Evolutionary conservation across 2,113 vertebrate species (phyloP), one percentile per base, ranked within the genome.

Genomic region (Gambusia holbrooki): DNA sequence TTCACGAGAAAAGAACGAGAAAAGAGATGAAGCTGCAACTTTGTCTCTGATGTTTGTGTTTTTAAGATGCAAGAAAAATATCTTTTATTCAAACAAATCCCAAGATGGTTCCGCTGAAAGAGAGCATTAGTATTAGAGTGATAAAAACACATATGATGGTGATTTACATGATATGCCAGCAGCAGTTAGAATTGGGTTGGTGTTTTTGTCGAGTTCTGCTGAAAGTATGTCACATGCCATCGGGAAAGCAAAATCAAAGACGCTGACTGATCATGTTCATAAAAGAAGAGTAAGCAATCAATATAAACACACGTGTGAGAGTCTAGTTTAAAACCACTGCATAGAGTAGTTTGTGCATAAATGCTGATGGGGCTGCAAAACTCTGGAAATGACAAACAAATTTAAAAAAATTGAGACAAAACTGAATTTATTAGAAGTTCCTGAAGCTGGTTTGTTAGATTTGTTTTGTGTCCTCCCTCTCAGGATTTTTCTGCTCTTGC

Each of bases 41-140:
- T 62, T 40, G 11, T 62, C 62, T 25, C 35, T 73, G 27, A 5
- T 74, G 62, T 62, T 66, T 35, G 62, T 40, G 73, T 77, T 48
- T 51, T 45, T 73, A 35, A 42, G 66, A 73, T 65, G 69, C 51
- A 74, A 70, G 22, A 27, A 48, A 37, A 19, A 63, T 28, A 17
- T 28, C 10, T 58, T 58, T 58, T 1, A 25, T 58, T 9, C 19
- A 58, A n/a, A 0, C n/a, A 10, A 58, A 58, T 25, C 25, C 8
- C 19, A 58, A n/a, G 25, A 58, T 7, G 9, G 19, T 58, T 58
- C 7, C 12, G 35, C 35, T 11, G 35, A 37, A 37, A 37, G 12
- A 11, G 35, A 12, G 10, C 3, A 37, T 37, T 37, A 37, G 2
- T 3, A 37, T 37, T 37, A 37, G 35, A 37, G 2, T 3, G 12